phyloP scores from a whole-genome alignment of 2,888 invertebrate genomes.

The Metellina segmentata region DNA sequence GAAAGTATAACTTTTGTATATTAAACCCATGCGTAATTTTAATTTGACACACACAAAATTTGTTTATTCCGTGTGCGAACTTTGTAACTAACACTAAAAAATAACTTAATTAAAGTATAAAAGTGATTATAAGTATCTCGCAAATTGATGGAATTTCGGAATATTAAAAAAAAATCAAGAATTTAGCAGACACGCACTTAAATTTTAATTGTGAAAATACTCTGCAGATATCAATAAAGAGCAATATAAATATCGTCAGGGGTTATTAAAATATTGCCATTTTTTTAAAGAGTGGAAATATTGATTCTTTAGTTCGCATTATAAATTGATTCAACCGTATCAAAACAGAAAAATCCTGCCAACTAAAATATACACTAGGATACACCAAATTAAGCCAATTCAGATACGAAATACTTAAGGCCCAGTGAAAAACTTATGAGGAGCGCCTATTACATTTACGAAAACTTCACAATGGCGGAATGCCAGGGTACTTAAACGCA shows the following conservation, averaged over 20 bases:
- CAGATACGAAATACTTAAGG: neutral
- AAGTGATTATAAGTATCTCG: too few species aligned
- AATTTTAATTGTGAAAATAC: too few species aligned
- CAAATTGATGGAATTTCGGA: too few species aligned
- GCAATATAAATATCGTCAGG: neutral
- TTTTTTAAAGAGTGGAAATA: neutral
- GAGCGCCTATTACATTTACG: neutral
- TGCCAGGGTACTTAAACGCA: neutral
- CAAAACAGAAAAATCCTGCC: neutral
- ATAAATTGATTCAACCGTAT: neutral
- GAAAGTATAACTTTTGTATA: too few species aligned
- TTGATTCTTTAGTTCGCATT: neutral
- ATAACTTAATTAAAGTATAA: too few species aligned
- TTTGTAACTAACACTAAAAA: too few species aligned
- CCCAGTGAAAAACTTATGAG: neutral
- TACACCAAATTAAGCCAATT: neutral
- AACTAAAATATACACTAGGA: neutral
- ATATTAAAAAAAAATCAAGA: too few species aligned
- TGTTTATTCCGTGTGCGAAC: too few species aligned
- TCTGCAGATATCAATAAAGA: too few species aligned
- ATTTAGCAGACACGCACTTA: too few species aligned
- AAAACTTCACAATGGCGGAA: neutral
- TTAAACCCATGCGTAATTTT: too few species aligned
- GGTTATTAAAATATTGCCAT: neutral
- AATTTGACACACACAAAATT: too few species aligned